These are phyloP conservation scores for Zelostemma sp. DNA, from an alignment of 1,140 invertebrate genomes.

Conservation along the genomic window DNA sequence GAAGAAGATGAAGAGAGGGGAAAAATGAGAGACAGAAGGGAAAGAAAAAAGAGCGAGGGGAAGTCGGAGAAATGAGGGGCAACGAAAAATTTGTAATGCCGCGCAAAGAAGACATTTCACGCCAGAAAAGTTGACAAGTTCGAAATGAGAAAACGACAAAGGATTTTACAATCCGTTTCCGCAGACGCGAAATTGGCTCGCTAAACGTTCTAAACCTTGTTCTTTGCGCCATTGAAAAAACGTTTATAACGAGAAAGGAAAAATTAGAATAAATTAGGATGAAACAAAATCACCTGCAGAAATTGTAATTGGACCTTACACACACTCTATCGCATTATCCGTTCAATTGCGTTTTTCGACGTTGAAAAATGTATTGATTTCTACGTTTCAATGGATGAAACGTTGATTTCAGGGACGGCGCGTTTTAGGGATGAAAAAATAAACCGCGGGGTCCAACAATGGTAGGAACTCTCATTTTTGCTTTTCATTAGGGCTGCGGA, in stretches of 20 bases:
- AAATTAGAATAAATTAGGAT: too few relatives aligned
- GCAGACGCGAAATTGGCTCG: slow-evolving; percentile 20
- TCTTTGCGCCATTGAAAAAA: neutral
- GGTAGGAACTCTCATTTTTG: neutral
- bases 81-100: slow-evolving; percentile 23
- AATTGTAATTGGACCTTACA: too few relatives aligned
- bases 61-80: slow-evolving; percentile 1
- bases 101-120: slow-evolving; percentile 24
- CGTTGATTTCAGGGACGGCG: too few relatives aligned
- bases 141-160: slow-evolving; percentile 22
- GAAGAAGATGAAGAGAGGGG: slow-evolving; percentile 21
- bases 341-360: too few relatives aligned
- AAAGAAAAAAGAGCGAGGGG: slow-evolving; percentile 20
- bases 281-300: too few relatives aligned
- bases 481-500: neutral
- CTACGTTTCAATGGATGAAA: too few relatives aligned
- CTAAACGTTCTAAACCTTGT: slow-evolving; percentile 9
- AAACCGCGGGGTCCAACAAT: too few relatives aligned
- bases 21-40: slow-evolving; percentile 12
- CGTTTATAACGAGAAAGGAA: neutral
- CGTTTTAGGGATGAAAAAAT: too few relatives aligned
- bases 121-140: slow-evolving; percentile 29
- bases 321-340: too few relatives aligned
- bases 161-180: slow-evolving; percentile 17
- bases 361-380: too few relatives aligned